Base-by-base conservation (phyloP, 2,797 vertebrate species). In the Micromesistius poutassou region DNA sequence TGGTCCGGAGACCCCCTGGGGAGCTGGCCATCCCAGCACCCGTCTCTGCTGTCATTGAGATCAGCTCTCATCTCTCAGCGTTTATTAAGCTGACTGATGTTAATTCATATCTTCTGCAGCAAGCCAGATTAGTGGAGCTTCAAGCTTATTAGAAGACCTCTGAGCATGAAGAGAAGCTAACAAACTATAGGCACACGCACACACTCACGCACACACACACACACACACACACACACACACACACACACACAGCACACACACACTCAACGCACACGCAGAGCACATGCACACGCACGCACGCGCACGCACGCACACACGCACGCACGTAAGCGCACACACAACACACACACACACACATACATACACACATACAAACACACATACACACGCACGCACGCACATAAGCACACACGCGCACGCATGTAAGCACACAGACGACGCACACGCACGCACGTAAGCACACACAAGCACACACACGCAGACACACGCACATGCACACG, bases 201-300 rank as follows among this genome's bases (percentile, higher is more conserved):
- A 28, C 36, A 74, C 36, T 1, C 36, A 38, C 36, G 1, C 72
- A 28, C 25, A 72, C 40, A 50, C 40, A 42, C 42, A 35, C 74
- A 36, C 38, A 46, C 38, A 72, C 36, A 31, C 73, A 46, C 73
- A 30, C 73, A 74, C 38, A 46, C 73, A 74, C 73, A 42, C 73
- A 30, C 38, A 74, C 73, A 30, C 28, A 35, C 40, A 50, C 30
- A 50, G 50, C 30, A 50, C 40, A 50, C 30, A 16, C n/a, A n/a
- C n/a, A n/a, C n/a, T n/a, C n/a, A n/a, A n/a, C 22, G 5, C 7
- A 35, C 5, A 2, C 33, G 7, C 33, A 35, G 7, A 35, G 7
- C 0, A 35, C 5, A 35, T 6, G 2, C 33, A 35, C 33, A 35
- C 31, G 31, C 31, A 33, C 31, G 31, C 31, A 33, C 31, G n/a